These are phyloP conservation scores for Eidolon helvum DNA, from an alignment of 2,113 vertebrate genomes.

Conservation along the genomic window DNA sequence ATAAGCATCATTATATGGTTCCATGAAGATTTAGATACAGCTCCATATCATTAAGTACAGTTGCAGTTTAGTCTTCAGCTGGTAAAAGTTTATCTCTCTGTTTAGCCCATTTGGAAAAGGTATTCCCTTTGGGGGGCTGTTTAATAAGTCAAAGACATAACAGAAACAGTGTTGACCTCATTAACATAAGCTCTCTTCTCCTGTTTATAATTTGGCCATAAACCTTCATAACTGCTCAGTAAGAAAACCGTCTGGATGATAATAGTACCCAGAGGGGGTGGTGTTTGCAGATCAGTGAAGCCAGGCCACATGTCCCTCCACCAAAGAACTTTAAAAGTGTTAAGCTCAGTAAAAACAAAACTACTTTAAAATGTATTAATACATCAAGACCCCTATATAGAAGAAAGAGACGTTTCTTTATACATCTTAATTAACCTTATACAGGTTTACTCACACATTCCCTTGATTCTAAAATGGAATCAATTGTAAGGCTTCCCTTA, in stretches of 20 bases:
- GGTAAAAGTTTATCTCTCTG: slow-evolving; percentile 53
- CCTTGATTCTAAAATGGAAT: neutral
- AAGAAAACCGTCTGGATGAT: slow-evolving; percentile 72
- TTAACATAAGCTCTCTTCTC: slow-evolving; percentile 76
- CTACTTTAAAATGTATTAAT: slow-evolving; percentile 55
- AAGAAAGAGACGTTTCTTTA: neutral
- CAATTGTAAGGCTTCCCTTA: neutral
- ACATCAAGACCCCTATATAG: neutral
- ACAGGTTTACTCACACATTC: neutral
- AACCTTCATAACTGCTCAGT: slow-evolving; percentile 76
- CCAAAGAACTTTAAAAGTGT: slow-evolving; percentile 72
- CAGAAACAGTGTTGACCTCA: slow-evolving; percentile 73
- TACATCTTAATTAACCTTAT: neutral
- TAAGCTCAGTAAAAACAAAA: slow-evolving; percentile 69
- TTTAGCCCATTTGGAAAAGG: slow-evolving; percentile 67
- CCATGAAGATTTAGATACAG: neutral
- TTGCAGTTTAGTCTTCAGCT: slow-evolving; percentile 34
- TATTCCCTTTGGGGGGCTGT: slow-evolving; percentile 58
- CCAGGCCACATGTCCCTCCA: slow-evolving; percentile 56
- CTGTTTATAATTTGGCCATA: slow-evolving; percentile 80
- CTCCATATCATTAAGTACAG: neutral
- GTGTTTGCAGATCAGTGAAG: slow-evolving; percentile 66
- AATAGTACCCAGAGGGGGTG: slow-evolving; percentile 68
- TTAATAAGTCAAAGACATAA: slow-evolving; percentile 74
- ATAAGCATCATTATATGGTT: neutral